A percentile compares a stretch with the other conserved stretches of the same genome.
Evolutionary conservation across 2,888 invertebrate genomes (phyloP).

Genomic region (Stramonita haemastoma): DNA sequence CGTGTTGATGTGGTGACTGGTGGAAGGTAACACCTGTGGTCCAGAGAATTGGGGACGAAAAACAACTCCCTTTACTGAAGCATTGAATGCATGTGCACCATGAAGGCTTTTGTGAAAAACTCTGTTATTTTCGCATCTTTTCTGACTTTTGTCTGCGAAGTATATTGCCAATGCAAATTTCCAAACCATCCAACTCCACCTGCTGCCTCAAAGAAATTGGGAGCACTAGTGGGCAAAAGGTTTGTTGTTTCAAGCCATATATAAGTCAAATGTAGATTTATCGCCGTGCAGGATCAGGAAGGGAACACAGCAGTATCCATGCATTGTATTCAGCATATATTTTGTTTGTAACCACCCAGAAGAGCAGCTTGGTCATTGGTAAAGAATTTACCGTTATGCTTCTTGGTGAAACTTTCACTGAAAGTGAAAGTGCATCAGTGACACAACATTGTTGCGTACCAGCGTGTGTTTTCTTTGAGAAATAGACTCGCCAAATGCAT

Average conservation of each 20-base stretch:
- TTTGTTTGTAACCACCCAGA: too few species aligned
- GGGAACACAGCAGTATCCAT: too few species aligned
- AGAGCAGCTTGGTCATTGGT: too few species aligned
- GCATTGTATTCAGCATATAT: too few species aligned
- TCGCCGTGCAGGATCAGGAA: too few species aligned
- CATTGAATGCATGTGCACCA: not conserved
- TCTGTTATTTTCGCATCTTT: not conserved
- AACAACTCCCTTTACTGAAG: not conserved
- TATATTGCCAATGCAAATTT: conserved; percentile 4
- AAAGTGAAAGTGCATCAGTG: too few species aligned
- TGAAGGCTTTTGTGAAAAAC: not conserved
- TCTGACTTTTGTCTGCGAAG: not conserved
- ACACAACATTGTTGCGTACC: too few species aligned
- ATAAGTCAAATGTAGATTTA: too few species aligned
- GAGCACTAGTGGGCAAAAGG: conserved; percentile 42
- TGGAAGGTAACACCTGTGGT: conserved; percentile 17
- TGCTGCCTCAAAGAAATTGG: conserved; percentile 33
- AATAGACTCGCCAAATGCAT: too few species aligned
- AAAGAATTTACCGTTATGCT: too few species aligned
- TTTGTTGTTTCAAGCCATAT: not conserved
- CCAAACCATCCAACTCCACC: not conserved
- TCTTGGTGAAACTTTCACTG: too few species aligned
- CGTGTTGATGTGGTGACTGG: conserved; percentile 33
- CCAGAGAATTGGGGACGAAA: not conserved
- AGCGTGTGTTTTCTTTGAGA: too few species aligned